Conservation (phyloP, 1,140 invertebrate genomes). For the Drosophila nasuta region DNA sequence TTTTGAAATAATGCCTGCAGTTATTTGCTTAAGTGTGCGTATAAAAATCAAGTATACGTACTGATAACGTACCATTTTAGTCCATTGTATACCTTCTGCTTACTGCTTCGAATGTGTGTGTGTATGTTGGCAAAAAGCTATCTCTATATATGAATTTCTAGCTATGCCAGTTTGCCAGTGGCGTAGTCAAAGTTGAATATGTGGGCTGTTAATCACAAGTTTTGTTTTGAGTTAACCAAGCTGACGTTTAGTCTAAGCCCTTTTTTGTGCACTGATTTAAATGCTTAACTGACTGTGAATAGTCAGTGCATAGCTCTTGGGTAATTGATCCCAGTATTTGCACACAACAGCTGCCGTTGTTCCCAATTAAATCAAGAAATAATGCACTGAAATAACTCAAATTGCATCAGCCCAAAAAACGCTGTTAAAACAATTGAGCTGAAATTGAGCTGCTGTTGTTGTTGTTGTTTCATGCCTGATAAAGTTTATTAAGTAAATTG, state of each 20-base stretch:
- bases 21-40: slow-evolving; percentile 84
- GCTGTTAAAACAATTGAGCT: slow-evolving; percentile 40
- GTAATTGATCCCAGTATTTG: slow-evolving; percentile 21
- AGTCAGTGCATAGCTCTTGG: slow-evolving; percentile 7
- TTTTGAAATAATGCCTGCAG: slow-evolving; percentile 81
- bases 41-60: slow-evolving; percentile 84
- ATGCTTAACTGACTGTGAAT: slow-evolving; percentile 21
- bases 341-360: slow-evolving; percentile 37
- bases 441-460: slow-evolving; percentile 15
- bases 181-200: slow-evolving; percentile 9
- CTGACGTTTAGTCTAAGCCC: neutral
- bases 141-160: slow-evolving; percentile 14
- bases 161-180: slow-evolving; percentile 13
- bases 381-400: slow-evolving; percentile 35
- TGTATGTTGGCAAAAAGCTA: slow-evolving; percentile 2
- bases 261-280: slow-evolving; percentile 2
- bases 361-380: slow-evolving; percentile 61
- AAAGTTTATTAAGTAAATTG: neutral
- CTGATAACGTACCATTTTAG: slow-evolving; percentile 74
- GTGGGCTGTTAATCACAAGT: slow-evolving; percentile 12
- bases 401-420: slow-evolving; percentile 24
- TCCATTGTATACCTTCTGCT: slow-evolving; percentile 42
- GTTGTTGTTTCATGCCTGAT: slow-evolving; percentile 1
- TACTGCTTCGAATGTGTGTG: slow-evolving; percentile 10
- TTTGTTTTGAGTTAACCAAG: neutral